Percentiles rank a stretch among this genome's conserved stretches.
These are phyloP conservation scores for Cecidostiba fungosa DNA, from an alignment of 2,888 invertebrate species.

Conservation along the genomic window DNA sequence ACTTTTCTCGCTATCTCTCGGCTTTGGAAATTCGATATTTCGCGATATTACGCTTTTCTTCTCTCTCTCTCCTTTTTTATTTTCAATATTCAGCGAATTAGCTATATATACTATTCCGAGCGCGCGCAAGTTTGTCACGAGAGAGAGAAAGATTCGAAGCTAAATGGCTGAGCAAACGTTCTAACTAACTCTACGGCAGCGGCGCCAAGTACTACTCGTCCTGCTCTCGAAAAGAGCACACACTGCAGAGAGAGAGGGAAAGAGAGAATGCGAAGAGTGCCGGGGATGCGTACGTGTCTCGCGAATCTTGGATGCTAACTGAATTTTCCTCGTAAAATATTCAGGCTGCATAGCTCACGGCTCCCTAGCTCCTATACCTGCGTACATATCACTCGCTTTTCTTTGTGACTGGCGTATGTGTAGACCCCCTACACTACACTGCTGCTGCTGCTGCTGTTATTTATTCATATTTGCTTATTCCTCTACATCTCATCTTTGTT, in stretches of 20 bases:
- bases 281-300: constrained; percentile 74
- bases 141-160: constrained; percentile 62
- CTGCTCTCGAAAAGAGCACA: constrained; percentile 16
- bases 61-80: constrained; percentile 56
- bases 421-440: constrained; percentile 54
- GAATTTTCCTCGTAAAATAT: constrained; percentile 78
- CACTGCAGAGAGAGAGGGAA: constrained; percentile 23
- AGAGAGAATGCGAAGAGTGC: constrained; percentile 60
- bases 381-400: constrained; percentile 74
- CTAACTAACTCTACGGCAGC: constrained; percentile 76
- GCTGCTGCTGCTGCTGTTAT: constrained; percentile 38
- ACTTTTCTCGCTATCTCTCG: constrained; percentile 51
- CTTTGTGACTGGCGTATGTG: constrained; percentile 64
- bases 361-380: constrained; percentile 40
- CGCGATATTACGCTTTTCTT: constrained; percentile 64
- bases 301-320: constrained; percentile 77
- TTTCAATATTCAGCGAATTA: constrained; percentile 59
- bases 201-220: constrained; percentile 71
- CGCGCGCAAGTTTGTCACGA: constrained; percentile 20
- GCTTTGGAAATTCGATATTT: constrained; percentile 65
- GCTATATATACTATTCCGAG: background rate
- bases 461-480: constrained; percentile 56
- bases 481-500: constrained; percentile 51
- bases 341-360: constrained; percentile 76
- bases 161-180: constrained; percentile 77